phyloP scores from a whole-genome alignment of 2,113 vertebrate genomes.

The Mugil cephalus region DNA sequence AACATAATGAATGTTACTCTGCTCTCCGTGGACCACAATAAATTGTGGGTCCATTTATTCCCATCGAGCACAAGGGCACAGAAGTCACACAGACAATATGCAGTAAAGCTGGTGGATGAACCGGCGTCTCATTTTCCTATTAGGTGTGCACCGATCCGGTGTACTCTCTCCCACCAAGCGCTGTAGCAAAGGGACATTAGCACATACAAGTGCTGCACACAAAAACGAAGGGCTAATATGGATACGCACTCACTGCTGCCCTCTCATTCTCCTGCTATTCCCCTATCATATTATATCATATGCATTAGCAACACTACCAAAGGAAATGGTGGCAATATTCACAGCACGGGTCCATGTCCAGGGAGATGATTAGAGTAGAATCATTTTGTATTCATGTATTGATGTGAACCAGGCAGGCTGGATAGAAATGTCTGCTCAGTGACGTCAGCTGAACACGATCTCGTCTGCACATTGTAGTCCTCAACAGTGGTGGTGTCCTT shows the following conservation, averaged over 20 bases:
- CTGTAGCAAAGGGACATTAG: constrained; percentile 12
- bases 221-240: constrained; percentile 29
- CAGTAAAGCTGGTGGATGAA: constrained; percentile 17
- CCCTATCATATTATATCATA: constrained; percentile 20
- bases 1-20: constrained; percentile 56
- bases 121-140: constrained; percentile 20
- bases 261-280: constrained; percentile 18
- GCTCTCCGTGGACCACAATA: constrained; percentile 37
- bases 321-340: constrained; percentile 45
- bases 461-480: not conserved
- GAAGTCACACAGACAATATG: constrained; percentile 40
- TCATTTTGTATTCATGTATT: constrained; percentile 50
- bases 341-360: constrained; percentile 31
- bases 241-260: constrained; percentile 11
- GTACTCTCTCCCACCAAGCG: not conserved
- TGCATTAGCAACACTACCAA: constrained; percentile 29
- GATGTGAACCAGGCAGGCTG: constrained; percentile 13
- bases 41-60: constrained; percentile 57
- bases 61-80: constrained; percentile 51
- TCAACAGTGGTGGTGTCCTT: not conserved
- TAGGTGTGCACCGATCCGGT: constrained; percentile 9
- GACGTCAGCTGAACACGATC: constrained; percentile 24
- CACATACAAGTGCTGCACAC: not conserved
- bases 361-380: constrained; percentile 36
- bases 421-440: constrained; percentile 45